A percentile compares a stretch with the other conserved stretches of the same genome.
Evolutionary conservation across 2,797 vertebrate species (phyloP).

Genomic region (Acanthis flammea): DNA sequence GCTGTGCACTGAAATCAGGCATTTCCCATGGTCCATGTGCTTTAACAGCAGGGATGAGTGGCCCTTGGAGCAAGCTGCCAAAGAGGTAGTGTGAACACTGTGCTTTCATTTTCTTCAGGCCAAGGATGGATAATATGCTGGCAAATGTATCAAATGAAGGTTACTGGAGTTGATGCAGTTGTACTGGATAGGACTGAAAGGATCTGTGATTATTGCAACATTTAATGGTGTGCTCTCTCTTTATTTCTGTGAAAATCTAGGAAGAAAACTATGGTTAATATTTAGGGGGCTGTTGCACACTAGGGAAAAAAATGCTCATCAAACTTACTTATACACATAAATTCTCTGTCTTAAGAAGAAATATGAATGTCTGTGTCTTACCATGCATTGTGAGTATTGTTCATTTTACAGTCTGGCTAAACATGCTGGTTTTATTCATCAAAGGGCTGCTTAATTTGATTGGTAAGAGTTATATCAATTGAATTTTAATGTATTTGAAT

Average conservation of each 20-base stretch:
- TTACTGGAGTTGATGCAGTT: neutral
- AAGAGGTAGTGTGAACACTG: neutral
- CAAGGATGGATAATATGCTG: neutral
- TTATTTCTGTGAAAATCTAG: neutral
- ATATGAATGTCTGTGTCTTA: neutral
- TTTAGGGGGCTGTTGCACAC: neutral
- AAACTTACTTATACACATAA: neutral
- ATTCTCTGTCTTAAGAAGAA: neutral
- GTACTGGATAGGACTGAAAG: neutral
- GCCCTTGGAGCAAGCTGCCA: neutral
- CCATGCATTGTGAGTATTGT: neutral
- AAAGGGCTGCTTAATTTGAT: neutral
- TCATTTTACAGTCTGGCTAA: neutral
- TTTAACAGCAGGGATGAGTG: neutral
- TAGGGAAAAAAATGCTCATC: neutral
- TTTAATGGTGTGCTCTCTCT: neutral
- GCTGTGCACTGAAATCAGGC: neutral
- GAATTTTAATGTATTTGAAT: neutral
- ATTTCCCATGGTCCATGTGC: fast-evolving
- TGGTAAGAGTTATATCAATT: neutral
- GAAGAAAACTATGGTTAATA: neutral
- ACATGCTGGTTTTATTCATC: neutral
- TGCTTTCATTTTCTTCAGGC: neutral
- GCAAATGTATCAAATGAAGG: neutral
- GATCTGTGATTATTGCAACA: neutral